Evolutionary conservation across 2,113 vertebrate genomes (phyloP).

Genomic region (Pycnonotus jocosus): DNA sequence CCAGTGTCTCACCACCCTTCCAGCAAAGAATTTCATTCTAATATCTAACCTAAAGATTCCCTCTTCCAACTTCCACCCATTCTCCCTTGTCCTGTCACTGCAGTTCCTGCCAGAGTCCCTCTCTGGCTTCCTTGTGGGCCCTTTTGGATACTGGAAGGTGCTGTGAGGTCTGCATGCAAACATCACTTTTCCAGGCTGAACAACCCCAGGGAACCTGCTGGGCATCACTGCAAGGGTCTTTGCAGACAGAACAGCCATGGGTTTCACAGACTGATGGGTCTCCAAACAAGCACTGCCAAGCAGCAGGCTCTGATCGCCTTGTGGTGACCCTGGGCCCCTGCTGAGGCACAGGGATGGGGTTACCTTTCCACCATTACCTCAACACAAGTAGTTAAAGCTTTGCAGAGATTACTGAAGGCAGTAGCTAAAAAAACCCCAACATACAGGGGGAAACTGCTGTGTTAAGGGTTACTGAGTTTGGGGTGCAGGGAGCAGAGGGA

Average conservation of each 20-base stretch:
- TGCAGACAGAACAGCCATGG: not conserved
- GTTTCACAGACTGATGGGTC: accelerated
- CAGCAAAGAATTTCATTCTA: not conserved
- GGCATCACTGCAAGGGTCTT: too few relatives aligned
- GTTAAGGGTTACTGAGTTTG: accelerated
- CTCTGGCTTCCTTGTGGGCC: not conserved
- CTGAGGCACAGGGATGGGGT: accelerated
- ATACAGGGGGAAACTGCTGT: accelerated
- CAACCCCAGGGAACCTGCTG: not conserved
- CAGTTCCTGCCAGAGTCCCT: not conserved
- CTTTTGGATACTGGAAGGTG: not conserved
- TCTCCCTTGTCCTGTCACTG: too few relatives aligned
- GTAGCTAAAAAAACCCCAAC: accelerated
- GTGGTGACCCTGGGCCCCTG: not conserved
- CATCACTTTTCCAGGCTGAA: not conserved
- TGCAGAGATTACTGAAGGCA: not conserved
- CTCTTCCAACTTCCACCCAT: not conserved
- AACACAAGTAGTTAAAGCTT: not conserved
- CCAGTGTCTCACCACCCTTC: not conserved
- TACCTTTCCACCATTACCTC: too few relatives aligned
- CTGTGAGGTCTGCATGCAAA: not conserved
- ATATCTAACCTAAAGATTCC: not conserved
- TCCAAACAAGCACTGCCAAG: accelerated
- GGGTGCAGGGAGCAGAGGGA: not conserved
- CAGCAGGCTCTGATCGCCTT: not conserved